phyloP scores from a whole-genome alignment of 2,888 invertebrate genomes.

The Drosophila nr. medialis region DNA sequence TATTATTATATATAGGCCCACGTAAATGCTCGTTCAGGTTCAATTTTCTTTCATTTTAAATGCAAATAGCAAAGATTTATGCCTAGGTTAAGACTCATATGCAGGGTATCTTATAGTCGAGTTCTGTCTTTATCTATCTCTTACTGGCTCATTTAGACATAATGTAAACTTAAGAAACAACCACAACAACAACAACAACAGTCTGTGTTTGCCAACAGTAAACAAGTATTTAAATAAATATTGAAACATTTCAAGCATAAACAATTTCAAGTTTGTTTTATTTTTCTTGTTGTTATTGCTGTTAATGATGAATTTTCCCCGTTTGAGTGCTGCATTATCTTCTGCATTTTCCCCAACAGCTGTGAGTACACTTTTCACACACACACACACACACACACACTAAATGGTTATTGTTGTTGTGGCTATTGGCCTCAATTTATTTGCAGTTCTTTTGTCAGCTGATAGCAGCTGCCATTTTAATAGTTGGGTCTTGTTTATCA shows the following conservation, averaged over 20 bases:
- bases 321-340: slow-evolving; percentile 7
- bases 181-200: not conserved
- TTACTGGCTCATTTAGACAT: slow-evolving; percentile 45
- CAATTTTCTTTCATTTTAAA: not conserved
- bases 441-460: slow-evolving; percentile 49
- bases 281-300: slow-evolving; percentile 9
- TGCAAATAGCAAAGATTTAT: not conserved
- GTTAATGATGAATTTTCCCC: slow-evolving; percentile 31
- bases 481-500: slow-evolving; percentile 23
- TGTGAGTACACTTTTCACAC: slow-evolving; percentile 24
- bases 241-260: slow-evolving; percentile 53
- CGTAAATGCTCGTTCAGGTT: not conserved
- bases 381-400: slow-evolving; percentile 10
- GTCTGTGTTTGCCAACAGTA: slow-evolving; percentile 35
- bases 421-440: slow-evolving; percentile 60
- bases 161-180: slow-evolving; percentile 36
- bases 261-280: slow-evolving; percentile 6
- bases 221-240: slow-evolving; percentile 56
- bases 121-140: not conserved
- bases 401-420: slow-evolving; percentile 30
- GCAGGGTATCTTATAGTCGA: not conserved
- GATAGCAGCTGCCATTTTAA: slow-evolving; percentile 40
- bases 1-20: too few species aligned
- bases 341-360: slow-evolving; percentile 50
- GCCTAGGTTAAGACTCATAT: not conserved